Evolutionary conservation across 2,797 vertebrate species (phyloP), one percentile per base, ranked within the genome.

Genomic region (Macropodus opercularis): DNA sequence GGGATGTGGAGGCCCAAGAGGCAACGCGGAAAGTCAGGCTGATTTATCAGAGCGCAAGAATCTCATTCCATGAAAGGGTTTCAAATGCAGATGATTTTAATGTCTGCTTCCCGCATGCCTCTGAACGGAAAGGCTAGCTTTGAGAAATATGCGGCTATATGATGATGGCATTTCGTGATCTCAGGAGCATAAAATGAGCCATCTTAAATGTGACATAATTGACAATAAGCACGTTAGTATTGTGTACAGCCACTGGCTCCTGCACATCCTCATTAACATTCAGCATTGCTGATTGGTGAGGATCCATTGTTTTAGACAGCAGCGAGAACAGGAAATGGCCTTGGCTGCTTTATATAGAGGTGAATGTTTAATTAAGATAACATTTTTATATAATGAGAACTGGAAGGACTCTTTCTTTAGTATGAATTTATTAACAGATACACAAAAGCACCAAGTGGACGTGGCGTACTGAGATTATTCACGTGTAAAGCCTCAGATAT

Each of bases 331-430:
- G 42, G 55, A 83, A 70, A 69, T 27, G 44, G 63, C 57, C 67
- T 77, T 74, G 72, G 74, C 75, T 74, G 40, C 76, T 72, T 70
- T 70, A 63, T 74, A 27, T 35, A 57, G 83, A 88, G 87, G 86
- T 83, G 84, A 90, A 86, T 90, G 89, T 87, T 90, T 72, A 79
- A 77, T 84, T 85, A 72, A 81, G 87, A 90, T 91, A 87, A 76
- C 70, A n/a, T 65, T 80, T 85, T 74, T 79, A 68, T 40, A 82
- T 80, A 83, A 82, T 75, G 71, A 84, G 53, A 47, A 40, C 41
- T 31, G 51, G 56, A 62, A 48, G 59, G 55, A 53, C 42, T 43
- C 17, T n/a, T 44, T 69, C 72, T 63, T 10, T 75, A 34, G 11
- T 44, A 52, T 63, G 49, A 50, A 76, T 82, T 73, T 71, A 80